Conservation (phyloP, 92 coral and sea anemone species). For the Pocillopora meandrina region DNA sequence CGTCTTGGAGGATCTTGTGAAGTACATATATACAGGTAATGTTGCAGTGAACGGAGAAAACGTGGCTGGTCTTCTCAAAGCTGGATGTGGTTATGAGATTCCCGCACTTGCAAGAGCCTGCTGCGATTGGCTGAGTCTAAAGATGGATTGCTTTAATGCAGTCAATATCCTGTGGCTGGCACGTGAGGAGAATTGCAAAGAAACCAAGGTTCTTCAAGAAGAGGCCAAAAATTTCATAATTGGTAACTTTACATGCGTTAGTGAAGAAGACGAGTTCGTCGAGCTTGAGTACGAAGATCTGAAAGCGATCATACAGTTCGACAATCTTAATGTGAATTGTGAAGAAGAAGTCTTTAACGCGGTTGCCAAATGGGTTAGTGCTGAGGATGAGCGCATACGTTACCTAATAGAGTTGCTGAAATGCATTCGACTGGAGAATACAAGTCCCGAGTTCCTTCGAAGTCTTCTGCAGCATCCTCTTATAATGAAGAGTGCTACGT, state of each 20-base stretch:
- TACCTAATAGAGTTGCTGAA: conserved; percentile 39
- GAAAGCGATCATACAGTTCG: conserved; percentile 40
- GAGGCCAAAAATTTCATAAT: conserved; percentile 36
- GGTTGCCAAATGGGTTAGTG: conserved; percentile 57
- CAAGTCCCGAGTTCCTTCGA: conserved; percentile 46
- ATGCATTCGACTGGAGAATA: conserved; percentile 50
- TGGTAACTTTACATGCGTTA: conserved; percentile 39
- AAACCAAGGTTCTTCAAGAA: conserved; percentile 30
- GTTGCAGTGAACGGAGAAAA: conserved; percentile 38
- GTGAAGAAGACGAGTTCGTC: conserved; percentile 43
- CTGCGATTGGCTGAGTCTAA: conserved; percentile 52
- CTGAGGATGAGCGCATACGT: conserved; percentile 28
- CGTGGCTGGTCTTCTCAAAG: conserved; percentile 29
- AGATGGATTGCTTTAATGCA: conserved; percentile 37
- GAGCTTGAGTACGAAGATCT: conserved; percentile 55
- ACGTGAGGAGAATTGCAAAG: conserved; percentile 9
- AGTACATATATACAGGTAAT: conserved; percentile 69
- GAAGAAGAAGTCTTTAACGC: conserved; percentile 71
- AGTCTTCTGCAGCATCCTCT: conserved; percentile 40
- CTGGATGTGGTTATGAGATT: conserved; percentile 45
- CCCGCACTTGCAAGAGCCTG: conserved; percentile 59
- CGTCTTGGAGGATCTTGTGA: conserved; percentile 25
- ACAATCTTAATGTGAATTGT: conserved; percentile 38
- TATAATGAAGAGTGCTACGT: conserved; percentile 13
- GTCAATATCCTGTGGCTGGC: conserved; percentile 42